These are phyloP conservation scores for Symphodus melops DNA, from an alignment of 2,113 vertebrate genomes.

Conservation along the genomic window DNA sequence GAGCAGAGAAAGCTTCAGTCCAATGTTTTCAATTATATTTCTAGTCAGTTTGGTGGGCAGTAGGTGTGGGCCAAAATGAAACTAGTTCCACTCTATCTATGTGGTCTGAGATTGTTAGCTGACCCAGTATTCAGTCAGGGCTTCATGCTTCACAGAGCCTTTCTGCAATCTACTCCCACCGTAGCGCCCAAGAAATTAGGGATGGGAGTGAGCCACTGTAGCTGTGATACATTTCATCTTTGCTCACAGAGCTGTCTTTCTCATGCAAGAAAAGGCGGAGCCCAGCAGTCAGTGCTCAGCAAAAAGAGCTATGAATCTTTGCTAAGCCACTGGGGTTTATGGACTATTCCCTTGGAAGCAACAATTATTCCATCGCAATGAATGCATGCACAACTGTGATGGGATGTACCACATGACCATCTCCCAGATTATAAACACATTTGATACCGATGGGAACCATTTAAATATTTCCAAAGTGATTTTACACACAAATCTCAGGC, in stretches of 20 bases:
- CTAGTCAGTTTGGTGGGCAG: slow-evolving; percentile 49
- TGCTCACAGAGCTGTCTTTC: slow-evolving; percentile 52
- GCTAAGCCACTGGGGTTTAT: slow-evolving; percentile 47
- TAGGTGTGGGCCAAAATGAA: slow-evolving; percentile 53
- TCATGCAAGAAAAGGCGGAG: slow-evolving; percentile 35
- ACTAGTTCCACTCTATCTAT: slow-evolving; percentile 50
- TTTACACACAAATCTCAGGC: slow-evolving; percentile 15
- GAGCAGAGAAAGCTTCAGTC: slow-evolving; percentile 34
- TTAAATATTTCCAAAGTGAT: slow-evolving; percentile 43
- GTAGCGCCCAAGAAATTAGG: slow-evolving; percentile 65
- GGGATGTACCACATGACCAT: slow-evolving; percentile 24
- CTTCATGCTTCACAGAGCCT: slow-evolving; percentile 70
- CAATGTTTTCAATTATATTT: slow-evolving; percentile 57
- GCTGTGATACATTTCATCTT: slow-evolving; percentile 71
- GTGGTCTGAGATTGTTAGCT: slow-evolving; percentile 66
- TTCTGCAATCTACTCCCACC: slow-evolving; percentile 57
- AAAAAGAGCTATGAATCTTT: slow-evolving; percentile 31
- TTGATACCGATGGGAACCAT: slow-evolving; percentile 55
- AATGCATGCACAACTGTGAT: slow-evolving; percentile 42
- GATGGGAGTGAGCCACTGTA: slow-evolving; percentile 32
- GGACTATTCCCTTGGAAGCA: slow-evolving; percentile 48
- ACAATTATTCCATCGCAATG: slow-evolving; percentile 62
- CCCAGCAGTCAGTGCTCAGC: slow-evolving; percentile 29
- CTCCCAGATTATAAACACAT: slow-evolving; percentile 55
- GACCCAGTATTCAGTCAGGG: slow-evolving; percentile 64